These are phyloP conservation scores for Theodoxus fluviatilis DNA, from an alignment of 2,888 invertebrate species.

Conservation along the genomic window DNA sequence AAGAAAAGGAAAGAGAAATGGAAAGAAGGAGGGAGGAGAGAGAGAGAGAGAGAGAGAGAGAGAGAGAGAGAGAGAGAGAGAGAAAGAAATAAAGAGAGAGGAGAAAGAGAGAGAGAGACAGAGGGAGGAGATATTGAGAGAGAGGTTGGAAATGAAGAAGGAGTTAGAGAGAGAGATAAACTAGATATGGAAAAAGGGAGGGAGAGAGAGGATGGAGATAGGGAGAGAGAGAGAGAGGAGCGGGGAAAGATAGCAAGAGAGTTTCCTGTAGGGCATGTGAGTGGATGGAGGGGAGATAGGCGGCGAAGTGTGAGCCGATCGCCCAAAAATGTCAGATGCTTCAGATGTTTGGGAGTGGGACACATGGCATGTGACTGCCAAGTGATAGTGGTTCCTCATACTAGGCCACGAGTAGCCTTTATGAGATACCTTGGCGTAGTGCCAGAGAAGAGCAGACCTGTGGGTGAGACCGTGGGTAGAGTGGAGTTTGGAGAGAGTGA, in stretches of 20 bases:
- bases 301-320: too few relatives aligned
- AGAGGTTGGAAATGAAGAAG: not conserved
- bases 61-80: not conserved
- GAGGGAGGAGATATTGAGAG: not conserved
- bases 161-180: slow-evolving; percentile 5
- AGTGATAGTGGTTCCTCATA: too few relatives aligned
- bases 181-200: not conserved
- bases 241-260: slow-evolving; percentile 4
- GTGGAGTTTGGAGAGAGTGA: too few relatives aligned
- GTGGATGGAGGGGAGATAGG: too few relatives aligned
- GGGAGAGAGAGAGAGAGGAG: not conserved
- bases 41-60: not conserved
- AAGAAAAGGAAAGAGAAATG: not conserved
- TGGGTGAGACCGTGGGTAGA: too few relatives aligned
- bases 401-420: too few relatives aligned
- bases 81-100: not conserved
- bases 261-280: too few relatives aligned
- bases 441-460: too few relatives aligned
- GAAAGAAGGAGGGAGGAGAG: not conserved
- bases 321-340: too few relatives aligned
- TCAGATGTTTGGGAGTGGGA: too few relatives aligned
- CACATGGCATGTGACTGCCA: too few relatives aligned
- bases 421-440: too few relatives aligned
- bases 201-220: not conserved
- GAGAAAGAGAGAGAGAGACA: not conserved